Evolutionary conservation across 2,113 vertebrate genomes (phyloP), one percentile per base, ranked within the genome.

Genomic region (Pluvianellus socialis): DNA sequence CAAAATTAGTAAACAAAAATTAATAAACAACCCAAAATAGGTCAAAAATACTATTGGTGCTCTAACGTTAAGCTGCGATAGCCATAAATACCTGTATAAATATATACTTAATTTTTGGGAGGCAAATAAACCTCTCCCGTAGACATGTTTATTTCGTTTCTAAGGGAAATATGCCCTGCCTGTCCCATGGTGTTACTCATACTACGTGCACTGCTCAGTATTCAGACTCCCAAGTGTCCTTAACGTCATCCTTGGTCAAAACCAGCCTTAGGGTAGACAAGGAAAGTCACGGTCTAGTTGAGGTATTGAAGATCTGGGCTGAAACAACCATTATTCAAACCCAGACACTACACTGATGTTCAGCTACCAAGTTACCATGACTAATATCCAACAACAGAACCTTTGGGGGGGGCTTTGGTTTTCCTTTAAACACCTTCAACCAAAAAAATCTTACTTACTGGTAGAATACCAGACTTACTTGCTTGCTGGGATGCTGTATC

Each of bases 311-410:
- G 45, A 45, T 13, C 27, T 27, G 70, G 45, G 12, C 42, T 62
- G 40, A 53, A 53, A 12, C 6, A 67, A 45, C 38, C 71, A 2
- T 12, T n/a, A 23, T 11, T 21, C 47, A 30, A 62, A 62, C 3
- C 6, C 17, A 62, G 28, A 12, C 4, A 5, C 22, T 17, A 2
- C 5, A 9, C 9, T 5, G 17, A 23, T 0, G 8, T n/a, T 24
- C 71, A 7, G 56, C 28, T 23, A 22, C n/a, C n/a, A n/a, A 33
- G 30, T 38, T 33, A 21, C 38, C 55, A 7, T 22, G 11, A 53
- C 18, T 18, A 30, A 59, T 4, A 27, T 5, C 19, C 65, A 45
- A 38, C 14, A 28, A 14, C 18, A 55, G 33, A 53, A 53, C 38
- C 40, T 45, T 14, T 2, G 4, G 13, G 27, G n/a, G n/a, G 2